Percentiles rank a stretch among this genome's conserved stretches.
Conservation (phyloP, 2,888 invertebrate genomes). For the Oscheius sp. region DNA sequence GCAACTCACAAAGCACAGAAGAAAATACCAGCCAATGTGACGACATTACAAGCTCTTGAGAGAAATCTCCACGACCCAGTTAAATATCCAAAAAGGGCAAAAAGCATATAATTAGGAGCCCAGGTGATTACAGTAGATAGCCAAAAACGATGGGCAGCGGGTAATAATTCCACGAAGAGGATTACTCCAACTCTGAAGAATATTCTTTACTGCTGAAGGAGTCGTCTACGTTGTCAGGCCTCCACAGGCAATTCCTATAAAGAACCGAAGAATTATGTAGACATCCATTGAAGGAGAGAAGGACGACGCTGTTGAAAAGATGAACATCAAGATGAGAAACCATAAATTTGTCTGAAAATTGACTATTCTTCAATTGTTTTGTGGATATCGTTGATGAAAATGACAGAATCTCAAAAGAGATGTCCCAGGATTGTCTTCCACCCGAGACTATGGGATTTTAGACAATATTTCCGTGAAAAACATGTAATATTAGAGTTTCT, state of each 20-base stretch:
- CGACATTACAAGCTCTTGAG: constrained; percentile 45
- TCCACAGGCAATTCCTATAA: constrained; percentile 57
- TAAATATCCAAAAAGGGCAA: constrained; percentile 51
- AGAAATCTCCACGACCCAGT: constrained; percentile 53
- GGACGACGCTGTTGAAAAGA: constrained; percentile 45
- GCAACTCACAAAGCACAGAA: constrained; percentile 56
- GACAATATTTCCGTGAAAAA: too few relatives aligned
- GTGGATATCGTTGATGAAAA: background rate
- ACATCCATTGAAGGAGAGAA: constrained; percentile 51
- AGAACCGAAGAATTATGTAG: constrained; percentile 55
- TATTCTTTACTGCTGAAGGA: background rate
- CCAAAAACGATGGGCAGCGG: constrained; percentile 57
- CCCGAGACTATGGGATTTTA: too few relatives aligned
- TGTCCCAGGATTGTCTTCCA: too few relatives aligned
- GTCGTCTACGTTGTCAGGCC: constrained; percentile 47
- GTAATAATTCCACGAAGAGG: constrained; percentile 55
- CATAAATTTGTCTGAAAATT: constrained; percentile 46
- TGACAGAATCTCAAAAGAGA: too few relatives aligned
- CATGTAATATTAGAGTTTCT: background rate
- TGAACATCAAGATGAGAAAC: constrained; percentile 47
- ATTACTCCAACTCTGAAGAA: constrained; percentile 51
- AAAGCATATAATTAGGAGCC: constrained; percentile 61
- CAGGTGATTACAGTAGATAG: constrained; percentile 58
- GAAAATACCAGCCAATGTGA: constrained; percentile 45
- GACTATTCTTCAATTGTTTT: background rate